These are phyloP conservation scores for Apodemus sylvaticus DNA, from an alignment of 2,113 vertebrate genomes.

Conservation along the genomic window DNA sequence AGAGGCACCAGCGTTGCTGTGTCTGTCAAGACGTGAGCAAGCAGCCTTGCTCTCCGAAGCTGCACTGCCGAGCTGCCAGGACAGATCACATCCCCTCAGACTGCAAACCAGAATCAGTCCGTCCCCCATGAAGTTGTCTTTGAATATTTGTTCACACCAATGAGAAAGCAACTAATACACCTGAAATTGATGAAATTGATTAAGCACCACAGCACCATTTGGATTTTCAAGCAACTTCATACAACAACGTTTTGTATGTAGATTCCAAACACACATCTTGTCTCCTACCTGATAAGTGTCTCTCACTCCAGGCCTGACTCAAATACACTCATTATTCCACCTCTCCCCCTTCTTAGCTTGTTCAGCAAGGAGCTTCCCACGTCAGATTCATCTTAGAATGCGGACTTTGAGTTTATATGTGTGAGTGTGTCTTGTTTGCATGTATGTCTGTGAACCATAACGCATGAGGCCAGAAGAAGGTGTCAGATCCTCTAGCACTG, in stretches of 20 bases:
- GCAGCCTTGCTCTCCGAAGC: not conserved
- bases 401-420: not conserved
- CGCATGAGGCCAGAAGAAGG: not conserved
- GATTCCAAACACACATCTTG: not conserved
- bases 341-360: too few relatives aligned
- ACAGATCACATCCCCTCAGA: not conserved
- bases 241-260: not conserved
- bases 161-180: not conserved
- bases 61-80: not conserved
- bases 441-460: not conserved
- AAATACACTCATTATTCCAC: too few relatives aligned
- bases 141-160: not conserved
- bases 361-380: not conserved
- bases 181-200: not conserved
- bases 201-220: not conserved
- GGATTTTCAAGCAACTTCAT: not conserved
- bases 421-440: not conserved
- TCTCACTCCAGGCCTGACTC: accelerated
- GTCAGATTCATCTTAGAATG: not conserved
- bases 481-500: not conserved
- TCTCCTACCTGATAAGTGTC: not conserved
- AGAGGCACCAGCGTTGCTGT: not conserved
- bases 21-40: not conserved
- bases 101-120: not conserved
- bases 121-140: too few relatives aligned